Evolutionary conservation across 1,140 invertebrate species (phyloP), one percentile per base, ranked within the genome.

Genomic region (Elysia chlorotica): DNA sequence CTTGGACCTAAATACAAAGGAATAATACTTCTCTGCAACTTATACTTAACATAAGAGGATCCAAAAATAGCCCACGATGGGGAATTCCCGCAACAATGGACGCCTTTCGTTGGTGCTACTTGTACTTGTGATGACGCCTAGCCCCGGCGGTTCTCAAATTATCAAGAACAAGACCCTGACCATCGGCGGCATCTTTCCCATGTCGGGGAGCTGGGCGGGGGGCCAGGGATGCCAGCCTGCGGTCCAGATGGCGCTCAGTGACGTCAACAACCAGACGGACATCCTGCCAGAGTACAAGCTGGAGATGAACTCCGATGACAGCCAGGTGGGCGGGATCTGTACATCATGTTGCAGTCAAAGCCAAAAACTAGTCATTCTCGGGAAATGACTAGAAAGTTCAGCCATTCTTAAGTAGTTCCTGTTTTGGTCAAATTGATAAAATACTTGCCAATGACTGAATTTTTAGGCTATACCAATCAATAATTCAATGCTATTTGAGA

Each of bases 131-230:
- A n/a, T n/a, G n/a, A n/a, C n/a, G n/a, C n/a, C n/a, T n/a, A n/a
- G n/a, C n/a, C n/a, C n/a, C n/a, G n/a, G n/a, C n/a, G n/a, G n/a
- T n/a, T n/a, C n/a, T n/a, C n/a, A n/a, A n/a, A n/a, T n/a, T n/a
- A n/a, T n/a, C n/a, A n/a, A n/a, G n/a, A n/a, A n/a, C n/a, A 75
- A 78, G n/a, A 87, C 80, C 28, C 76, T 99, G 73, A 95, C 99
- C 87, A 98, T 99, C 86, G 98, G 96, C 61, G 97, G 95, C 28
- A 97, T 99, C 78, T 99, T 99, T 89, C 97, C 97, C 2, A 99
- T 98, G 87, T 93, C 96, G 83, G 96, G 96, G 66, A 96, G 96
- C 68, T 98, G 97, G 89, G 85, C 89, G 1, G 89, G 89, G 10
- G 89, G 89, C 21, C 71, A 82, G 54, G 89, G 86, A 5, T 90